These are phyloP conservation scores for Machimus atricapillus DNA, from an alignment of 2,888 invertebrate species.

Conservation along the genomic window DNA sequence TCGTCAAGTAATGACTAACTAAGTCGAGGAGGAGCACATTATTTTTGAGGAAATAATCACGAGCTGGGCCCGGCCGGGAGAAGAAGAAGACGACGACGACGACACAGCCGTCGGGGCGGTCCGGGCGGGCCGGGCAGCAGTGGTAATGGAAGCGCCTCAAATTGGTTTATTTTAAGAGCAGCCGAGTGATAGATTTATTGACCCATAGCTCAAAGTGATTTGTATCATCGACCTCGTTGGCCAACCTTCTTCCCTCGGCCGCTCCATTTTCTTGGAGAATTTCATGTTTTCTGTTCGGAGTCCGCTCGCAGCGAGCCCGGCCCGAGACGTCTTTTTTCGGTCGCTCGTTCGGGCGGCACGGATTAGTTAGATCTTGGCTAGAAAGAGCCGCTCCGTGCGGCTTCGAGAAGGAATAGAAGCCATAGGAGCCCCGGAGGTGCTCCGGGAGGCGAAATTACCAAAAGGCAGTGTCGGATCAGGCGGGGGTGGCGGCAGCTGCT, in stretches of 20 bases:
- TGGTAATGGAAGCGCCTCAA: constrained; percentile 39
- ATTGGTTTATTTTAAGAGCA: constrained; percentile 46
- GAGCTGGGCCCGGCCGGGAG: background rate
- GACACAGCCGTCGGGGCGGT: background rate
- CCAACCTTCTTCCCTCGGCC: background rate
- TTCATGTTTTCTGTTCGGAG: background rate
- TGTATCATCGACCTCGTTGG: constrained; percentile 43
- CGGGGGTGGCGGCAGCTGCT: background rate
- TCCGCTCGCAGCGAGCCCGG: background rate
- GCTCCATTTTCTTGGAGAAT: constrained; percentile 13
- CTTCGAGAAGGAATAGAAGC: background rate
- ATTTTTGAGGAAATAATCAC: constrained; percentile 21
- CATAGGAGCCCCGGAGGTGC: background rate
- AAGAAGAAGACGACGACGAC: background rate
- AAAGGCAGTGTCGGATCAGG: background rate
- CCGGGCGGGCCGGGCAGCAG: background rate
- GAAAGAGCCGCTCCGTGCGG: background rate
- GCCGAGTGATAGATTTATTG: constrained; percentile 46
- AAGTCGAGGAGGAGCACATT: background rate
- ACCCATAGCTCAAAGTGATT: constrained; percentile 46
- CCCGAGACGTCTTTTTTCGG: background rate
- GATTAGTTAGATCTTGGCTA: background rate
- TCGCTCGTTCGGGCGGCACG: background rate
- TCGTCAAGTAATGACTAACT: background rate
- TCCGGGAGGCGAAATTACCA: background rate